Evolutionary conservation across 2,113 vertebrate species (phyloP), one percentile per base, ranked within the genome.

Genomic region (Ageneiosus marmoratus): DNA sequence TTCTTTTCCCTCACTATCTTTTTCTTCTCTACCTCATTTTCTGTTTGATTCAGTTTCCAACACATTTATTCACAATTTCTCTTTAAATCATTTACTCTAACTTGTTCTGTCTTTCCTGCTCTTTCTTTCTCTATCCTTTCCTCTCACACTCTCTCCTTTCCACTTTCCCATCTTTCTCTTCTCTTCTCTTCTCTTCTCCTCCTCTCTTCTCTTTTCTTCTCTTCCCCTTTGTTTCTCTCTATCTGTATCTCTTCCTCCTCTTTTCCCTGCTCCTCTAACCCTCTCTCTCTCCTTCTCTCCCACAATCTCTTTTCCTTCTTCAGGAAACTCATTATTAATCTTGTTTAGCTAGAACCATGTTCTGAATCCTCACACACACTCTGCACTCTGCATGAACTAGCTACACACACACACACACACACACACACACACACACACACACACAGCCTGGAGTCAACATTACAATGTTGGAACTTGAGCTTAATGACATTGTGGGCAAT

Each of bases 401-500:
- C 29, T 53, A 46, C 41, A 70, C 41, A 72, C 41, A 48, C 41
- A 72, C 69, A 72, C 44, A 75, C n/a, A 73, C 70, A 50, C 46
- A 50, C 24, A 50, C 46, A 50, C 70, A 73, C 70, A 73, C 70
- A 73, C 44, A 73, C 46, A 73, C 46, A 53, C 46, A 32, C 46
- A 74, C 70, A 50, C 12, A 69, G 3, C 4, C 15, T 34, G 32
- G 16, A 69, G 8, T 22, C 18, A 22, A 11, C 20, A 44, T 20
- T 22, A 41, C 65, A 41, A 18, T 41, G 32, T 22, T 69, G 65
- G 65, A 69, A 4, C 34, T 41, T 34, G 9, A 46, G 41, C 15
- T 32, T 74, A 75, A 48, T 55, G 50, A 48, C 56, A 44, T 84
- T 83, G 63, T 77, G 80, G 65, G 15, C 32, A 72, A 81, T 81